A percentile compares a stretch with the other conserved stretches of the same genome.
These are phyloP conservation scores for Rostratula benghalensis DNA, from an alignment of 2,113 vertebrate genomes.

Conservation along the genomic window DNA sequence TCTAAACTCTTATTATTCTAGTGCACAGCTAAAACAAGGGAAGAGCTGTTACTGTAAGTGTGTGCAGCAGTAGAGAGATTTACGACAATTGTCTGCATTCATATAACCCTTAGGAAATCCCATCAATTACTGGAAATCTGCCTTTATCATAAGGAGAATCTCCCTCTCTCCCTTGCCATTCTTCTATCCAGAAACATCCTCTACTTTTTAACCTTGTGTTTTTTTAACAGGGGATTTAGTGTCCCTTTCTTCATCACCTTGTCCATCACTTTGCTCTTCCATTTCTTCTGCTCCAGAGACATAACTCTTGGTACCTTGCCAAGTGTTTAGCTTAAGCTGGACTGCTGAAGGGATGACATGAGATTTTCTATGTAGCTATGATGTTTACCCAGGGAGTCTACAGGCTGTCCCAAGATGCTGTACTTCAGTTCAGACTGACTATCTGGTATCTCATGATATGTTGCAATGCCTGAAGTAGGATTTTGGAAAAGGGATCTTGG, in stretches of 20 bases:
- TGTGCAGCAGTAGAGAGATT: not conserved
- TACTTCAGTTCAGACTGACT: not conserved
- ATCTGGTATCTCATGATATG: not conserved
- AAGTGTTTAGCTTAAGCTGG: not conserved
- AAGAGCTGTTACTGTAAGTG: not conserved
- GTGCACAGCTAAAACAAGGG: not conserved
- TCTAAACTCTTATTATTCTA: not conserved
- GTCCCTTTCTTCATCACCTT: not conserved
- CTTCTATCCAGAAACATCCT: not conserved
- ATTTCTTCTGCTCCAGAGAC: not conserved
- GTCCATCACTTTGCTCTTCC: slow-evolving; percentile 32
- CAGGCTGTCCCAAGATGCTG: not conserved
- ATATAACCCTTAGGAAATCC: not conserved
- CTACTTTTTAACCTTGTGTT: not conserved
- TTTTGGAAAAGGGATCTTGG: not conserved
- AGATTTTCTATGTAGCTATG: not conserved
- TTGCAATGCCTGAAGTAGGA: not conserved
- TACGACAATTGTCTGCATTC: not conserved
- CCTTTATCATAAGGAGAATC: not conserved
- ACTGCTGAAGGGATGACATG: slow-evolving; percentile 15
- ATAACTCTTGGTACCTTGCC: not conserved
- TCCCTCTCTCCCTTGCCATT: not conserved
- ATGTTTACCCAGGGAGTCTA: not conserved
- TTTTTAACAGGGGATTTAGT: not conserved
- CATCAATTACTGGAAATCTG: not conserved